Evolutionary conservation across 1,140 invertebrate species (phyloP).

Genomic region (Drosophila sulfurigaster): DNA sequence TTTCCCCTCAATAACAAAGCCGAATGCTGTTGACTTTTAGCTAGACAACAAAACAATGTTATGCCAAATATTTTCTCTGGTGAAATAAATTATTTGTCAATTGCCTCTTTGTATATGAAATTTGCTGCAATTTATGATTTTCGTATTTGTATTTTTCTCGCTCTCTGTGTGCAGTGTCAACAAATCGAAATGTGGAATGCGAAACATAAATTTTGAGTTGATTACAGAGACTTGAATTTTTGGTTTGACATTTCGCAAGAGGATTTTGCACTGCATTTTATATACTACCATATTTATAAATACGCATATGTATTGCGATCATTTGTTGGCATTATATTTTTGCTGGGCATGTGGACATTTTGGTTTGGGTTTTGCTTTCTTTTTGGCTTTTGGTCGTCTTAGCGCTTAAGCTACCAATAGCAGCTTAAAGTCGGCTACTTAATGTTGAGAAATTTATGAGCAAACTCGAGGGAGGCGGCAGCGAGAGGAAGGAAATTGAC

Average conservation of each 20-base stretch:
- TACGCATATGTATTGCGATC: not conserved
- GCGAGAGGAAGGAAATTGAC: not conserved
- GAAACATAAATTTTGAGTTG: not conserved
- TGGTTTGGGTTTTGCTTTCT: not conserved
- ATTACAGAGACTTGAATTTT: not conserved
- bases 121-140: not conserved
- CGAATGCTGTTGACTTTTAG: constrained; percentile 1
- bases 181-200: not conserved
- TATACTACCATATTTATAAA: not conserved
- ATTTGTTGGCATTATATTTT: not conserved
- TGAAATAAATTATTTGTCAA: not conserved
- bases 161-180: not conserved
- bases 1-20: not conserved
- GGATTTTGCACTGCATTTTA: constrained; percentile 2
- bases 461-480: constrained; percentile 1
- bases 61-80: constrained; percentile 1
- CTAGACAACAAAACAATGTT: not conserved
- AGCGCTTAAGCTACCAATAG: constrained; percentile 60
- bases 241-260: not conserved
- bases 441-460: constrained; percentile 62
- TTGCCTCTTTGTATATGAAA: not conserved
- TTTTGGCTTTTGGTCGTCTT: constrained; percentile 16
- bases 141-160: constrained; percentile 12
- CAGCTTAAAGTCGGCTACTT: constrained; percentile 71
- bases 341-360: not conserved